A percentile compares a stretch with the other conserved stretches of the same genome.
phyloP scores from a whole-genome alignment of 2,113 vertebrate genomes.

The Rutilus rutilus region DNA sequence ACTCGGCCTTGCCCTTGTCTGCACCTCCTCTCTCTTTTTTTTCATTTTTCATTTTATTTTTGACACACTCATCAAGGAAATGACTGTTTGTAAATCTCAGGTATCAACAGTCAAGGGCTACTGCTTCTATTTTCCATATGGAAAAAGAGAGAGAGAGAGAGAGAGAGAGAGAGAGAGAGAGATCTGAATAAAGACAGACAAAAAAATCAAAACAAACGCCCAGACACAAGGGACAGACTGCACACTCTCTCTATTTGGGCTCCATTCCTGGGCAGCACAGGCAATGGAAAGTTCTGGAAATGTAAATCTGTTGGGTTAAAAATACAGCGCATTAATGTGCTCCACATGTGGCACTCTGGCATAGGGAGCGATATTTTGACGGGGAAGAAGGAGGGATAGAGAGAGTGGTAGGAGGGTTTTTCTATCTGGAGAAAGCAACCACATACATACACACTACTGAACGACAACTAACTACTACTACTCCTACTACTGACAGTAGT shows the following conservation, averaged over 20 bases:
- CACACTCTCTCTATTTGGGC: constrained; percentile 68
- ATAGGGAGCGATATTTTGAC: constrained; percentile 74
- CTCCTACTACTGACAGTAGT: neutral
- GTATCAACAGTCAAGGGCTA: constrained; percentile 73
- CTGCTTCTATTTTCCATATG: constrained; percentile 57
- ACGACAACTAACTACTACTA: neutral
- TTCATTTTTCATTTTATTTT: constrained; percentile 48
- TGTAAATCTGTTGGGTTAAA: constrained; percentile 82
- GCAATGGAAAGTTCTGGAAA: constrained; percentile 84
- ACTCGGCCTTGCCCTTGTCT: constrained; percentile 55
- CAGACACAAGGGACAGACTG: constrained; percentile 57
- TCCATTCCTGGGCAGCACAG: constrained; percentile 73
- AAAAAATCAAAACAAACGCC: constrained; percentile 63
- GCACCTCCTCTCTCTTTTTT: constrained; percentile 59
- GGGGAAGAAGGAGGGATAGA: constrained; percentile 53
- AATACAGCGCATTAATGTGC: constrained; percentile 81
- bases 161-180: constrained; percentile 52
- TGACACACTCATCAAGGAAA: constrained; percentile 74
- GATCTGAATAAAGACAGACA: constrained; percentile 43
- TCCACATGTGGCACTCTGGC: constrained; percentile 81
- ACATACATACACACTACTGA: constrained; percentile 11
- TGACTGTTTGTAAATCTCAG: constrained; percentile 76
- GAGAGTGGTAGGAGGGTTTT: constrained; percentile 47
- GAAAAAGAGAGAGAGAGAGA: constrained; percentile 52
- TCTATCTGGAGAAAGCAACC: constrained; percentile 47